These are phyloP conservation scores for Phymorhynchus buccinoides DNA, from an alignment of 1,140 invertebrate species.

Conservation along the genomic window DNA sequence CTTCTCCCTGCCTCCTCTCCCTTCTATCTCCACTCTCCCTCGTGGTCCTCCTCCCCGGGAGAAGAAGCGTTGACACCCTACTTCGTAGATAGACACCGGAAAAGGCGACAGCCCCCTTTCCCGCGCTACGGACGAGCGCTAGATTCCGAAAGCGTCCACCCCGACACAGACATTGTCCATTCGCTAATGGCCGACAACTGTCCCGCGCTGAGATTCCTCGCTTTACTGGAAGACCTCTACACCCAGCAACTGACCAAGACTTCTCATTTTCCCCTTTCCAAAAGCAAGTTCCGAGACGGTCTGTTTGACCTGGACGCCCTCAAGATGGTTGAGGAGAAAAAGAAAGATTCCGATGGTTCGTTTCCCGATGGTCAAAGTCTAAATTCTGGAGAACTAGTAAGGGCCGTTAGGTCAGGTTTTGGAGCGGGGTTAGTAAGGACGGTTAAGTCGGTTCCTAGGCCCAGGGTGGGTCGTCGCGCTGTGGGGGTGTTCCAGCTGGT, in stretches of 20 bases:
- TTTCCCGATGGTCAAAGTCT: too few species aligned
- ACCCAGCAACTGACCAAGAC: not conserved
- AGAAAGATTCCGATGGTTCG: too few species aligned
- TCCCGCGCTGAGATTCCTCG: not conserved
- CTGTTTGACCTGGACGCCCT: not conserved
- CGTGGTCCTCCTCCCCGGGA: conserved; percentile 26
- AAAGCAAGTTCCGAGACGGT: not conserved
- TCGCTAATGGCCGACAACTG: not conserved
- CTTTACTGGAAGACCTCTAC: not conserved
- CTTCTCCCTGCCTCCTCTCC: conserved; percentile 44
- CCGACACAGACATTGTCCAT: not conserved
- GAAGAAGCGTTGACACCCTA: conserved; percentile 31
- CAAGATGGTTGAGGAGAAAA: too few species aligned
- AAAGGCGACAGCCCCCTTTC: conserved; percentile 52
- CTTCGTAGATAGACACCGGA: conserved; percentile 12
- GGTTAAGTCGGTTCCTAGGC: not conserved
- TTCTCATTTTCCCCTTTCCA: not conserved
- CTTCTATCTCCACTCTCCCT: conserved; percentile 28
- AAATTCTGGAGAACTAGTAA: too few species aligned
- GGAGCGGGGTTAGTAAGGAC: too few species aligned
- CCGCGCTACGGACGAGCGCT: conserved; percentile 57
- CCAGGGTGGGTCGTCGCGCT: not conserved
- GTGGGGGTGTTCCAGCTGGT: not conserved
- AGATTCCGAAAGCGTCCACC: not conserved
- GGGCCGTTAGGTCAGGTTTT: too few species aligned